These are phyloP conservation scores for Drosophila greeni DNA, from an alignment of 2,888 invertebrate species.

Conservation along the genomic window DNA sequence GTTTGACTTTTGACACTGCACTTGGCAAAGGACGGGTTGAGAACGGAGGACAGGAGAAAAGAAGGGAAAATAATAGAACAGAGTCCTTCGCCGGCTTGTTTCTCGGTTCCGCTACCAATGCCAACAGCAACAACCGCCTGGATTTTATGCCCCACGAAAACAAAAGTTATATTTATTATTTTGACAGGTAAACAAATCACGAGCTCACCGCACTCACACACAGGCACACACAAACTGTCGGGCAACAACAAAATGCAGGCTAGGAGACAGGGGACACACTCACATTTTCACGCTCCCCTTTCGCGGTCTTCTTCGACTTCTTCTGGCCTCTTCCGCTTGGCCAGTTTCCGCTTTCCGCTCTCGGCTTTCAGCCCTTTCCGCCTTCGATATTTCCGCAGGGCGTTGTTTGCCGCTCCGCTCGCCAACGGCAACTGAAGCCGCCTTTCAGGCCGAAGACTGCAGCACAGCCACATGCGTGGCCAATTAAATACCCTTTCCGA, in stretches of 20 bases:
- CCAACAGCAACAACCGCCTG: constrained; percentile 50
- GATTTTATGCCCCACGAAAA: constrained; percentile 71
- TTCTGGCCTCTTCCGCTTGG: constrained; percentile 18
- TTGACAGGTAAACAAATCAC: constrained; percentile 74
- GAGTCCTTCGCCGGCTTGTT: constrained; percentile 35
- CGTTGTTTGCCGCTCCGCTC: constrained; percentile 51
- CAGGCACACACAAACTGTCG: constrained; percentile 21
- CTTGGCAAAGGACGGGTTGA: constrained; percentile 33
- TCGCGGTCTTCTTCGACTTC: constrained; percentile 28
- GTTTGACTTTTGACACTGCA: constrained; percentile 63
- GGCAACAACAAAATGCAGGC: constrained; percentile 20
- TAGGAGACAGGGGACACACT: constrained; percentile 45
- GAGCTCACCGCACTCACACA: constrained; percentile 44
- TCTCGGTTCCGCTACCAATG: constrained; percentile 56
- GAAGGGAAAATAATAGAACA: constrained; percentile 44
- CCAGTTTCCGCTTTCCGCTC: constrained; percentile 24
- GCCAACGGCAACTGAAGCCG: constrained; percentile 62
- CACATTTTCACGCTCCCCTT: constrained; percentile 48
- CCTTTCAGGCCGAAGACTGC: constrained; percentile 66
- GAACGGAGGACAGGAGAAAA: constrained; percentile 34
- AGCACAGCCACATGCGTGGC: constrained; percentile 36
- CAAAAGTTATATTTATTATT: constrained; percentile 75
- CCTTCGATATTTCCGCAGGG: constrained; percentile 7
- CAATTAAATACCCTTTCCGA: constrained; percentile 33
- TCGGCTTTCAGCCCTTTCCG: constrained; percentile 12